Base-by-base conservation (phyloP, 2,888 invertebrate genomes). In the Diabrotica balteata region DNA sequence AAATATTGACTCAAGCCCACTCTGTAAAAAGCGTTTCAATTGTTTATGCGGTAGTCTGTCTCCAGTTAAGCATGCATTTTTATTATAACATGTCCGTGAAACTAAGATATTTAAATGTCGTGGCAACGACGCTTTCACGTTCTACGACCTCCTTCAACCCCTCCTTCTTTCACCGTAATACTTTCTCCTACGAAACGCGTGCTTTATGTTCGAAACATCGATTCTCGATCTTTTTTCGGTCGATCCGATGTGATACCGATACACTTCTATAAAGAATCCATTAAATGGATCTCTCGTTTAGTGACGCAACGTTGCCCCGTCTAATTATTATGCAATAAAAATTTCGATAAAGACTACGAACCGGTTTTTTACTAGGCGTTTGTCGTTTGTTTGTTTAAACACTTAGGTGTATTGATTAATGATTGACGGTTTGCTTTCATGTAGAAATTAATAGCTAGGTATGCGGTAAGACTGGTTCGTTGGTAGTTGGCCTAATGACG, bases 121-220 rank as follows among this genome's bases (percentile, higher is more conserved):
- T 9, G 59, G 49, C 47, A 59, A 59, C 46, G 10, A 11, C 44
- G 54, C 58, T 17, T 61, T 59, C 58, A 70, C 67, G 73, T 75
- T 74, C 74, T 77, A 73, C 76, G 76, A 75, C 77, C 76, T 75
- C 75, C 71, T 75, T 77, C 74, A 72, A 72, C 73, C 51, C 32
- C 60, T 50, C 73, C 73, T 73, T 73, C 74, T 76, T 74, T 75
- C 75, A 73, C 77, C 71, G 65, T 66, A 67, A 32, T 72, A 78
- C 78, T 78, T 78, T 78, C 78, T 77, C 78, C 72, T 32, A 61
- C 47, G 49, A 61, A 17, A 59, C 59, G 54, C 71, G 72, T 72
- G 71, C 72, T 67, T 73, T 75, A 63, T 66, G 62, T 52, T 52
- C 22, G 52, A 52, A 58, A 51, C 45, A 64, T 59, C 51, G 58